A percentile compares a stretch with the other conserved stretches of the same genome.
These are phyloP conservation scores for Atlantisia rogersi DNA, from an alignment of 2,113 vertebrate species.

Conservation along the genomic window DNA sequence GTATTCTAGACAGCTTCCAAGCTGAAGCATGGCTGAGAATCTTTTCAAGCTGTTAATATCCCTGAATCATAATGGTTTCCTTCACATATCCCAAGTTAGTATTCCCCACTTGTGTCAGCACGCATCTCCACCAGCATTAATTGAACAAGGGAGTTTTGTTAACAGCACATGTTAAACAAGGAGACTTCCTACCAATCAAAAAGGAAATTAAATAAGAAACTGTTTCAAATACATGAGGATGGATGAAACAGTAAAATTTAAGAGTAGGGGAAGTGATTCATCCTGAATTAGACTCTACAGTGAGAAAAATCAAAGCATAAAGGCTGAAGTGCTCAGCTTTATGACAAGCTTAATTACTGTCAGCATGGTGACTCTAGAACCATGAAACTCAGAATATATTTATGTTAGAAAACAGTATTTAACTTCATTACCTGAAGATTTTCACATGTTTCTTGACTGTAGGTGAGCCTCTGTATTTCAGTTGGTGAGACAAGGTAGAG, in stretches of 20 bases:
- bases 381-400: neutral
- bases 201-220: neutral
- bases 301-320: neutral
- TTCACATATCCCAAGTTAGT: neutral
- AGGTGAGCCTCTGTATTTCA: constrained; percentile 98
- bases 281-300: neutral
- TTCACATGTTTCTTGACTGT: constrained; percentile 98
- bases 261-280: neutral
- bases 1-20: neutral
- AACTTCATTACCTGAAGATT: constrained; percentile 88
- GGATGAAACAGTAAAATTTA: neutral
- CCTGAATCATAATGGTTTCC: neutral
- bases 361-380: neutral
- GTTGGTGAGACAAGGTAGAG: constrained; percentile 97
- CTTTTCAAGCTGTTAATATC: neutral
- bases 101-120: neutral
- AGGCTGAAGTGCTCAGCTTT: neutral
- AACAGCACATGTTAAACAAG: neutral
- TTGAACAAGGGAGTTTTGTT: neutral
- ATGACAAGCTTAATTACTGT: neutral
- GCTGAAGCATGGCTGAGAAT: neutral
- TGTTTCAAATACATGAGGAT: neutral
- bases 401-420: neutral
- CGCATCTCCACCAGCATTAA: neutral
- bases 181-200: neutral